These are phyloP conservation scores for Cantharis rufa DNA, from an alignment of 2,888 invertebrate genomes.

Conservation along the genomic window DNA sequence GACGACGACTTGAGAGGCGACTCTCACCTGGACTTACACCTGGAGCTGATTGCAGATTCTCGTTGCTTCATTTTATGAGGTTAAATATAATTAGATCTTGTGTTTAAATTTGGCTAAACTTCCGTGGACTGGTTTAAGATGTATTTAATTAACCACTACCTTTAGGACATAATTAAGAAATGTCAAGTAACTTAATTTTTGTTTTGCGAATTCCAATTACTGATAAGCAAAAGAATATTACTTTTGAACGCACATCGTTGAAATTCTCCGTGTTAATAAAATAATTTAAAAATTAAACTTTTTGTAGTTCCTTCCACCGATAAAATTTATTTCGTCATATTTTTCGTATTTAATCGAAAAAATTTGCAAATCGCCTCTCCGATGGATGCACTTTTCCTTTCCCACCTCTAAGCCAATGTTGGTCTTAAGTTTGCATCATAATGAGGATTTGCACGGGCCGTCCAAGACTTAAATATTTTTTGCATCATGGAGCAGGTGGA, in stretches of 20 bases:
- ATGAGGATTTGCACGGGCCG: conserved; percentile 31
- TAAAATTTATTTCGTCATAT: neutral
- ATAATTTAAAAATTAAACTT: neutral
- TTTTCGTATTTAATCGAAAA: neutral
- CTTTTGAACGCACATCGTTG: neutral
- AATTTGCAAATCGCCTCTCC: neutral
- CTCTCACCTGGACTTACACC: conserved; percentile 30
- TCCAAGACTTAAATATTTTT: conserved; percentile 37
- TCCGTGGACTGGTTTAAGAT: conserved; percentile 27
- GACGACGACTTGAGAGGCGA: conserved; percentile 19
- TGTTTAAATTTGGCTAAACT: conserved; percentile 28
- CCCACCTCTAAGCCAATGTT: neutral
- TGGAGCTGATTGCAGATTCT: conserved; percentile 11
- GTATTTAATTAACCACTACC: conserved; percentile 27
- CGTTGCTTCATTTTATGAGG: conserved; percentile 24
- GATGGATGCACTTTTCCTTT: neutral
- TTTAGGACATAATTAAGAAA: conserved; percentile 29
- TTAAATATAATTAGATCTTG: conserved; percentile 30
- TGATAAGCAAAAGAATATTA: neutral
- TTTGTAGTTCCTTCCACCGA: neutral
- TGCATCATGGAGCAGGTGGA: conserved; percentile 48
- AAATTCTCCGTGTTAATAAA: neutral
- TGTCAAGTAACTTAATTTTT: conserved; percentile 19
- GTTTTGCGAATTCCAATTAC: neutral
- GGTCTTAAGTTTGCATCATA: neutral